Evolutionary conservation across 2,888 invertebrate species (phyloP), one percentile per base, ranked within the genome.

Genomic region (Morpho helenor): DNA sequence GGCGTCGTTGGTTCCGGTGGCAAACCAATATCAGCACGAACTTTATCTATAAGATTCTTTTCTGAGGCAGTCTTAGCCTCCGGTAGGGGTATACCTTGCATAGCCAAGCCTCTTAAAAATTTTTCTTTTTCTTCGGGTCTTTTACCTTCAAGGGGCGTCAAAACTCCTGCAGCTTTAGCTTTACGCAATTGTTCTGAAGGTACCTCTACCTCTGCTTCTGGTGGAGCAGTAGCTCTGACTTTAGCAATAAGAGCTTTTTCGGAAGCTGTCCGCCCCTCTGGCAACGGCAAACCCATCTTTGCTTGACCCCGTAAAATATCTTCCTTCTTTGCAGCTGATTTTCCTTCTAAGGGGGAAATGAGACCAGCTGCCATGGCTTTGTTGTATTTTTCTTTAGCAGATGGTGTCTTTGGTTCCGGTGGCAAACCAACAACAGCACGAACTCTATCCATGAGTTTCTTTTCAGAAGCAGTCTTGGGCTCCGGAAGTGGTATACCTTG

Each of bases 381-480:
- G 39, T 65, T 50, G 7, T 68, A 66, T 23, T 62, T 69, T 44
- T 57, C 56, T 62, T 64, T 68, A 7, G 61, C 54, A 1, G 62
- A 41, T 10, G 63, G 43, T 4, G 70, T 64, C 55, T 68, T 68
- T 0, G 76, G 72, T 60, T 69, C 68, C 8, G 72, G 68, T 7
- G 75, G 72, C 5, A 75, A 52, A 7, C 73, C 73, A 22, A 76
- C 4, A 23, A 77, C 74, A 47, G 64, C 61, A 22, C 73, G 64
- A 4, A 78, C 66, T 64, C 73, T 74, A 1, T 68, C 64, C 0
- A 74, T 63, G 0, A 78, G 16, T 41, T 73, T 68, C 49, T 68
- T 71, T 43, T 75, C 79, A 0, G 77, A 78, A 0, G 66, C 16
- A 2, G 76, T 74, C 67, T 73, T 72, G 0, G 58, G 75, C 50